Base-by-base conservation (phyloP, 2,113 vertebrate species). In the Otocyon megalotis region DNA sequence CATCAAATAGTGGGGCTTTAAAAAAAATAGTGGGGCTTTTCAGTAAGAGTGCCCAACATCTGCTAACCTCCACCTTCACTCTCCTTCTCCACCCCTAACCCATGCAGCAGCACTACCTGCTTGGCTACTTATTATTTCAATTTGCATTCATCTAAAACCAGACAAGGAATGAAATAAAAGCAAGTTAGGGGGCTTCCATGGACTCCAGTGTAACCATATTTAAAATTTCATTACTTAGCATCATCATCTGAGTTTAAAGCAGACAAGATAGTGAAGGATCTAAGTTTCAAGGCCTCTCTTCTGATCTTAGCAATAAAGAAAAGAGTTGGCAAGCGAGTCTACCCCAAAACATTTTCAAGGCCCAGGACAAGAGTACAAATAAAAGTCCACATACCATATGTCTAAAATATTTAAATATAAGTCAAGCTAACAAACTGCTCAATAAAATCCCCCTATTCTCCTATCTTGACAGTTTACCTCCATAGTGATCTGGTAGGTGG, bases 381-480 rank as follows among this genome's bases (percentile, higher is more conserved):
- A 15, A 28, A 86, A 56, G 22, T 8, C n/a, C 22, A 76, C 11
- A 43, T 50, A 56, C 3, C 30, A 35, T 15, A 77, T 37, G n/a
- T n/a, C 28, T 72, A 83, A 80, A 80, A 35, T 86, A 86, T 48
- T 62, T 93, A 95, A 69, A 26, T 20, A 60, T 80, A 87, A 71
- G 48, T 60, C 7, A 54, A 83, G 37, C 32, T 32, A 94, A 54
- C 72, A n/a, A 63, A 53, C 1, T 54, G 22, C 5, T 77, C 71
- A 22, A 43, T 62, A 79, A 82, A 88, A 48, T 77, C 20, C 58
- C 30, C 8, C 8, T 62, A 7, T 54, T 32, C 8, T 93, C 15
- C 13, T 13, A 28, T 20, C 22, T 43, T 76, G 20, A 88, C 24
- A 85, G 28, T n/a, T 58, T 20, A 50, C 12, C 8, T 54, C 28